Base-by-base conservation (phyloP, 1,140 invertebrate species). In the Drosophila melanica region DNA sequence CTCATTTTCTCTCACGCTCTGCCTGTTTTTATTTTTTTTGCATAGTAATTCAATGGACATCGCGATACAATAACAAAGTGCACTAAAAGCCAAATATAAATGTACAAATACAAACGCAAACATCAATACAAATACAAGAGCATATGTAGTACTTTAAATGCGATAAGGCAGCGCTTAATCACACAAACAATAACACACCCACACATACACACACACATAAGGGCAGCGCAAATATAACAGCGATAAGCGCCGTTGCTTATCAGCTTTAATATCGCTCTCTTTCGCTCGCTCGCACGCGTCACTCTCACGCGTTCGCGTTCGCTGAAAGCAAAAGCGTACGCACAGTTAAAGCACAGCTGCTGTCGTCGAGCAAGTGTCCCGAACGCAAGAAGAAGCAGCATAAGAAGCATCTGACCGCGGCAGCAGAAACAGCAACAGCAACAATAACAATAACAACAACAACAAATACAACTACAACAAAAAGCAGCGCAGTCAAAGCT, bases 271-370 rank as follows among this genome's bases (percentile, higher is more conserved):
- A 73, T 54, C 42, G 33, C 11, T 18, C 20, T 18, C 50, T 53
- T 27, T 12, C 11, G 20, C 10, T 33, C 53, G 27, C 55, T 58
- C 69, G 45, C 35, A 30, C 30, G 48, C 69, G 48, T 67, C 16
- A 44, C 45, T 67, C 27, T 27, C 27, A 27, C 27, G 27, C 27
- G 27, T 27, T 5, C 33, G 33, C 33, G 33, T 35, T 33, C 65
- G 10, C 12, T 30, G 53, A 20, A 48, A 14, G 45, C 53, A 33
- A 41, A 42, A 44, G 45, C 18, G 20, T 54, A 73, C 70, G 64
- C 70, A 72, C 69, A 58, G 70, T 73, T 54, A 23, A 58, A 59
- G 39, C 64, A 73, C 70, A 68, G 63, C 69, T 72, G 69, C 39
- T 72, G 64, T 1, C 63, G 54, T 59, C 30, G 53, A 14, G 51